These are phyloP conservation scores for Kryptolebias marmoratus DNA, from an alignment of 2,113 vertebrate genomes.

Conservation along the genomic window DNA sequence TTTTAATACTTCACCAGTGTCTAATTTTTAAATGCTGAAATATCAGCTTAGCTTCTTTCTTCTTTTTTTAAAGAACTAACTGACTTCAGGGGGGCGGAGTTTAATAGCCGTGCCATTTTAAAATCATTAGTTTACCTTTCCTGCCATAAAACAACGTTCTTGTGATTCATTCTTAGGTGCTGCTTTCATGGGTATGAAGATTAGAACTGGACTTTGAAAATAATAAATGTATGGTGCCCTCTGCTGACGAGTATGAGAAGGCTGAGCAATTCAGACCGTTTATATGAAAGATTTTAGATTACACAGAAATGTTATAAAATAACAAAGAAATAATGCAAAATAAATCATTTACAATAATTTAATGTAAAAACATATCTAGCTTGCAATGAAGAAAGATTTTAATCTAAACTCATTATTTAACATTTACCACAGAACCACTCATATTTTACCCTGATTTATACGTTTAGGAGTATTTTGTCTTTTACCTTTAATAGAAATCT, in stretches of 20 bases:
- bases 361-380: neutral
- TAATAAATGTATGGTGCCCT: conserved; percentile 48
- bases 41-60: neutral
- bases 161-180: neutral
- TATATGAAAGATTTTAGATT: neutral
- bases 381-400: neutral
- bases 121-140: conserved; percentile 18
- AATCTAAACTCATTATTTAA: neutral
- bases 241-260: conserved; percentile 50
- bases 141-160: neutral
- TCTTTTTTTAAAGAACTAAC: neutral
- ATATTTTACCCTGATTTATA: neutral
- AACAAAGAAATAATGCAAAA: neutral
- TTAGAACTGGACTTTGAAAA: conserved; percentile 7
- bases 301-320: neutral
- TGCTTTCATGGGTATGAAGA: neutral
- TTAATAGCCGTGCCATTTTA: neutral
- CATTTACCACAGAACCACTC: neutral
- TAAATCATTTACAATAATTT: neutral
- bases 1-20: neutral
- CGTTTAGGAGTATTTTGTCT: neutral
- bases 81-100: neutral
- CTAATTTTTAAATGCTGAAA: neutral
- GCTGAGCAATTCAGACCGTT: neutral
- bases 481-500: neutral